Percentiles rank a stretch among this genome's conserved stretches.
phyloP scores from a whole-genome alignment of 2,888 invertebrate genomes.

The Ligdia adustata region DNA sequence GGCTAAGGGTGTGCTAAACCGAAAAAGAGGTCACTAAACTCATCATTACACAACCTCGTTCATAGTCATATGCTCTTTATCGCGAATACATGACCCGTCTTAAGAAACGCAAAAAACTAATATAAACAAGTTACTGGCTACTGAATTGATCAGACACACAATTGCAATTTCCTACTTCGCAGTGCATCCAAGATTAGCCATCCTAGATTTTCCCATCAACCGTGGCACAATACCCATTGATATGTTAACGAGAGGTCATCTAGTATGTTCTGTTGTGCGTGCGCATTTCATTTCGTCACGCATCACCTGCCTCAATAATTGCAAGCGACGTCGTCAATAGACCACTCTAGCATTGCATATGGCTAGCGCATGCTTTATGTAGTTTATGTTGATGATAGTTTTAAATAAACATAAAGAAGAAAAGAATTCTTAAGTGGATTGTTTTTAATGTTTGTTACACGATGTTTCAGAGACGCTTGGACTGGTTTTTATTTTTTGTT shows the following conservation, averaged over 20 bases:
- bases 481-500: no score
- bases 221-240: slow-evolving; percentile 37
- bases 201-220: slow-evolving; percentile 37
- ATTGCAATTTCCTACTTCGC: slow-evolving; percentile 14
- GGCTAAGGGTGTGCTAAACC: no score
- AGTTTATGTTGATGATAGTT: slow-evolving; percentile 23
- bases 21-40: no score
- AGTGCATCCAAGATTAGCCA: slow-evolving; percentile 23
- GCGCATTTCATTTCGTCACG: slow-evolving; percentile 36
- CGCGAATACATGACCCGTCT: no score
- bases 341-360: slow-evolving; percentile 1
- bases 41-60: no score
- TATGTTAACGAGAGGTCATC: slow-evolving; percentile 39
- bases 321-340: slow-evolving; percentile 28
- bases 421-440: not conserved
- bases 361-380: slow-evolving; percentile 18
- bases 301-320: slow-evolving; percentile 33
- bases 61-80: no score
- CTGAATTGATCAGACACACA: not conserved
- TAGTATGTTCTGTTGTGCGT: slow-evolving; percentile 27
- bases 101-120: no score
- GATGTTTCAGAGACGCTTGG: no score
- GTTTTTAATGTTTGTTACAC: no score
- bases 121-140: not conserved
- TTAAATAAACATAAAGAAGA: not conserved